A percentile compares a stretch with the other conserved stretches of the same genome.
Conservation (phyloP, 2,888 invertebrate species). For the Nebria salina region DNA sequence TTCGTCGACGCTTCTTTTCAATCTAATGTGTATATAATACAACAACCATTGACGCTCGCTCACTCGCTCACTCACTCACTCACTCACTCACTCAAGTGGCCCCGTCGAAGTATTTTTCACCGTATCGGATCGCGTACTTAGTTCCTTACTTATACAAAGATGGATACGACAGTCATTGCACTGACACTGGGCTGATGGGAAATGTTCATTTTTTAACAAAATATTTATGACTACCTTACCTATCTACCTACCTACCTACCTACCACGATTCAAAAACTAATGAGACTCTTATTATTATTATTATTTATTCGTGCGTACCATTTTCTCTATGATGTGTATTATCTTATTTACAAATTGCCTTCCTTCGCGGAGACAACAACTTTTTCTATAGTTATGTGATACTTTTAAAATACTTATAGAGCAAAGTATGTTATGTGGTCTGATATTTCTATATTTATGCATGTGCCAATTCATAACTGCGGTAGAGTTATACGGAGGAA, state of each 20-base stretch:
- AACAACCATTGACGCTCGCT: slow-evolving; percentile 18
- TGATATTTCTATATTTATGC: no score
- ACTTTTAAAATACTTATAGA: background rate
- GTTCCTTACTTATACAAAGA: no score
- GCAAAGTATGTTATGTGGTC: no score
- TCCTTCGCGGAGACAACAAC: background rate
- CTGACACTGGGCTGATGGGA: background rate
- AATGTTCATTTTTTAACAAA: background rate
- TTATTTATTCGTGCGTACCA: background rate
- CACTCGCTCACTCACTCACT: background rate
- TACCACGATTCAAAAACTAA: background rate
- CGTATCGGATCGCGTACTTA: background rate
- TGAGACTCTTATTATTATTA: slow-evolving; percentile 1
- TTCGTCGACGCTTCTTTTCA: slow-evolving; percentile 14
- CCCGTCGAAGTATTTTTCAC: background rate
- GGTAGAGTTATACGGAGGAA: no score
- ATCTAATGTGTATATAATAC: slow-evolving; percentile 26
- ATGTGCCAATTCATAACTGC: no score
- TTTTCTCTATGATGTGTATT: background rate
- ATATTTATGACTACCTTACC: background rate
- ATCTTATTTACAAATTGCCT: background rate
- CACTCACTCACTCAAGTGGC: background rate
- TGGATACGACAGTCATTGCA: background rate
- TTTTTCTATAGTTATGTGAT: background rate
- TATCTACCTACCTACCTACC: background rate